Evolutionary conservation across 2,888 invertebrate genomes (phyloP).

Genomic region (Oligia strigilis): DNA sequence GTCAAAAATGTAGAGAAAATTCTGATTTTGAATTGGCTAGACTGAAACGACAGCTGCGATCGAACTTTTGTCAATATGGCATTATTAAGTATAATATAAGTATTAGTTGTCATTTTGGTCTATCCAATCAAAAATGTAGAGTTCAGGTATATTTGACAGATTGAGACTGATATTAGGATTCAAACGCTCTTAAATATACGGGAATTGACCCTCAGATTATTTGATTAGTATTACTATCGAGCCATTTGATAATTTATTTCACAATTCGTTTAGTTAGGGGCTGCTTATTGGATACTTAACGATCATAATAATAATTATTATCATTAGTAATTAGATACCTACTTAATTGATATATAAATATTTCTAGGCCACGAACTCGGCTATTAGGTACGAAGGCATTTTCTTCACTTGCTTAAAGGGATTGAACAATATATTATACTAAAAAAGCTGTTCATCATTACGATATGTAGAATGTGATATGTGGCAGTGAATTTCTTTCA

Average conservation of each 20-base stretch:
- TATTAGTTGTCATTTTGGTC: too few relatives aligned
- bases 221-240: not conserved
- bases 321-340: not conserved
- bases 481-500: not conserved
- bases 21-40: too few relatives aligned
- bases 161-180: not conserved
- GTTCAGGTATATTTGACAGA: not conserved
- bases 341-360: slow-evolving; percentile 9
- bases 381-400: not conserved
- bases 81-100: too few relatives aligned
- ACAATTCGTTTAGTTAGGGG: not conserved
- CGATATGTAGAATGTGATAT: slow-evolving; percentile 32
- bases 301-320: not conserved
- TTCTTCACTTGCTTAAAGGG: not conserved
- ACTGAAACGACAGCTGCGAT: too few relatives aligned
- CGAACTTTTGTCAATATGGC: too few relatives aligned
- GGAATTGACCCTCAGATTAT: not conserved
- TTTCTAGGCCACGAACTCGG: slow-evolving; percentile 29
- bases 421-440: not conserved
- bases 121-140: not conserved
- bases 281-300: not conserved
- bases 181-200: not conserved
- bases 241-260: not conserved
- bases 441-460: not conserved
- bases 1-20: too few relatives aligned